phyloP scores from a whole-genome alignment of 2,797 vertebrate species.

The Momotus momota region DNA sequence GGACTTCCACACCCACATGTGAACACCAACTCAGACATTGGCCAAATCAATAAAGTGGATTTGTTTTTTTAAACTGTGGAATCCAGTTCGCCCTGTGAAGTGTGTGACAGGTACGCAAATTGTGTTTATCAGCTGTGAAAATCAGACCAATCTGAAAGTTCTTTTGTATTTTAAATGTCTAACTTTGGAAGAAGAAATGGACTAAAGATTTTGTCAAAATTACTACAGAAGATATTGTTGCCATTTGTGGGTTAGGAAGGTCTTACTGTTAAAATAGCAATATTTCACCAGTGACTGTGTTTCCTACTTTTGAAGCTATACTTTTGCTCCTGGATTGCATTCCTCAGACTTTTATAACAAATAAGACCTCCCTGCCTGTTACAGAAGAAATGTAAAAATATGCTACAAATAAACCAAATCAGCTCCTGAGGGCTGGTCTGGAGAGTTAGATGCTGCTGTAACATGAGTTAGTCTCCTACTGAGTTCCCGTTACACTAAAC shows the following conservation, averaged over 20 bases:
- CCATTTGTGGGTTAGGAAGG: not conserved
- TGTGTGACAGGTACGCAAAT: accelerated
- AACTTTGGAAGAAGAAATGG: not conserved
- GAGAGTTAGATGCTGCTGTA: not conserved
- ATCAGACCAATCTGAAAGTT: not conserved
- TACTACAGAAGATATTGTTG: not conserved
- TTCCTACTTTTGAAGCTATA: not conserved
- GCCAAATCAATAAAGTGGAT: not conserved
- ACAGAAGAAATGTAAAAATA: not conserved
- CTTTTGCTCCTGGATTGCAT: not conserved
- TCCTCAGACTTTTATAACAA: not conserved
- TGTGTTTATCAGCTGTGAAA: not conserved
- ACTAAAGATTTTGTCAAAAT: not conserved
- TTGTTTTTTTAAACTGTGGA: not conserved
- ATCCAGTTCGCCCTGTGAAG: not conserved
- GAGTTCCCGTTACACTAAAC: not conserved
- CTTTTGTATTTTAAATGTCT: not conserved
- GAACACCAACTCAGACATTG: accelerated
- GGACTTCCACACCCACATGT: not conserved
- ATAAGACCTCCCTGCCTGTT: not conserved
- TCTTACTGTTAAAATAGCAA: not conserved
- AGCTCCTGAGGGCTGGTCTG: not conserved
- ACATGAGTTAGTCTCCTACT: not conserved
- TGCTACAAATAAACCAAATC: not conserved
- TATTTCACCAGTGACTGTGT: not conserved